Evolutionary conservation across 2,113 vertebrate species (phyloP).

Genomic region (Chionodraco myersi): DNA sequence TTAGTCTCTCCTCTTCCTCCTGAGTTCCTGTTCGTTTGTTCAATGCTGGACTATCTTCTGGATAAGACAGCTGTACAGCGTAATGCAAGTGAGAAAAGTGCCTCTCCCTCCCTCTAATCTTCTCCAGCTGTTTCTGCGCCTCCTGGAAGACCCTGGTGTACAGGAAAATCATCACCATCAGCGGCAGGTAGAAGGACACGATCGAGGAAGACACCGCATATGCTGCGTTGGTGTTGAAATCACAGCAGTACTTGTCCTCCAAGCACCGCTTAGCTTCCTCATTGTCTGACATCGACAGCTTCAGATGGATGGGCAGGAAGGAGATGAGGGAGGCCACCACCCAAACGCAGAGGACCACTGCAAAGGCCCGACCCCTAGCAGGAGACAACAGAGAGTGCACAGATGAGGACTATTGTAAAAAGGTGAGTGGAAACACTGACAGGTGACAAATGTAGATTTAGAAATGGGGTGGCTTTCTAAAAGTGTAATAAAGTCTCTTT

Average conservation of each 20-base stretch:
- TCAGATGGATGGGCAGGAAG: slow-evolving; percentile 94
- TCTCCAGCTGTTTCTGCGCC: slow-evolving; percentile 92
- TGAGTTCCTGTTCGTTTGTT: slow-evolving; percentile 58
- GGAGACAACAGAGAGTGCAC: background rate
- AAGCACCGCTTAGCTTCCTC: slow-evolving; percentile 78
- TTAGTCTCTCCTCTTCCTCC: slow-evolving; percentile 45
- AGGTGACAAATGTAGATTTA: background rate
- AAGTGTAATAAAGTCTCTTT: no score
- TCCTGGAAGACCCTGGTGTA: slow-evolving; percentile 94
- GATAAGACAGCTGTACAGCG: slow-evolving; percentile 54
- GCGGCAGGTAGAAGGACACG: slow-evolving; percentile 95
- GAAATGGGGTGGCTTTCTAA: background rate
- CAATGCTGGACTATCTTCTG: slow-evolving; percentile 77
- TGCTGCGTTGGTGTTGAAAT: slow-evolving; percentile 91
- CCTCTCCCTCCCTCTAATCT: slow-evolving; percentile 90
- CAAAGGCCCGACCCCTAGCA: slow-evolving; percentile 80
- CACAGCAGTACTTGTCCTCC: slow-evolving; percentile 85
- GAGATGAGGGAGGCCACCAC: slow-evolving; percentile 93
- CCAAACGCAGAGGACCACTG: slow-evolving; percentile 92
- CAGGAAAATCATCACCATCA: slow-evolving; percentile 95
- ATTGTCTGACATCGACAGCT: slow-evolving; percentile 86
- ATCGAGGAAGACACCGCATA: slow-evolving; percentile 95
- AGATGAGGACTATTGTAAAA: background rate
- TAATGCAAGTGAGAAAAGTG: slow-evolving; percentile 86
- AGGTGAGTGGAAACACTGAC: background rate